Percentiles rank a stretch among this genome's conserved stretches.
These are phyloP conservation scores for Dicentrarchus labrax DNA, from an alignment of 2,113 vertebrate genomes.

Conservation along the genomic window DNA sequence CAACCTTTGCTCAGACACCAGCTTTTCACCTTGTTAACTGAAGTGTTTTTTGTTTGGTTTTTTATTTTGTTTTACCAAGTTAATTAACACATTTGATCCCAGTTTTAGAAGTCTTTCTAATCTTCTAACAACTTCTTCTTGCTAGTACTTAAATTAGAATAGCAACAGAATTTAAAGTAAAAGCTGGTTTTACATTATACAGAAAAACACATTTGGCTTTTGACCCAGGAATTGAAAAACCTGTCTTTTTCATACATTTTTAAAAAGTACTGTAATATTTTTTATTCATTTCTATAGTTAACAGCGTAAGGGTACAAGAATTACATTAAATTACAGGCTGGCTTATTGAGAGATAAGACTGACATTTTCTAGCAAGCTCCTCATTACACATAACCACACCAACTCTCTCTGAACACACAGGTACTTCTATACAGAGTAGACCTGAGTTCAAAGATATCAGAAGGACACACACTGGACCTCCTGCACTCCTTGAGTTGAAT, in stretches of 20 bases:
- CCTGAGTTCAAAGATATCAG: slow-evolving; percentile 1
- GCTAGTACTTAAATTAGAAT: background rate
- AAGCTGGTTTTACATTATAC: background rate
- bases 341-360: background rate
- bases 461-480: slow-evolving; percentile 4
- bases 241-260: background rate
- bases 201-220: background rate
- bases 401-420: background rate
- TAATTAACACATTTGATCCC: slow-evolving; percentile 18
- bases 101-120: background rate
- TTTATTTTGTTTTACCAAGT: background rate
- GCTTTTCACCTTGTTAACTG: background rate
- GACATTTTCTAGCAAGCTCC: background rate
- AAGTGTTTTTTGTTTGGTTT: background rate
- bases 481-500: background rate
- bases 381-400: slow-evolving; percentile 6
- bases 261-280: background rate
- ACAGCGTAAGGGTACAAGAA: background rate
- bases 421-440: slow-evolving; percentile 5
- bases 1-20: background rate
- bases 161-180: background rate
- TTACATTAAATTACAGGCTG: background rate
- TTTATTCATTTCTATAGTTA: background rate
- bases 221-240: background rate
- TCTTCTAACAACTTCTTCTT: background rate